Evolutionary conservation across 2,888 invertebrate genomes (phyloP).

Genomic region (Asteroscopus sphinx): DNA sequence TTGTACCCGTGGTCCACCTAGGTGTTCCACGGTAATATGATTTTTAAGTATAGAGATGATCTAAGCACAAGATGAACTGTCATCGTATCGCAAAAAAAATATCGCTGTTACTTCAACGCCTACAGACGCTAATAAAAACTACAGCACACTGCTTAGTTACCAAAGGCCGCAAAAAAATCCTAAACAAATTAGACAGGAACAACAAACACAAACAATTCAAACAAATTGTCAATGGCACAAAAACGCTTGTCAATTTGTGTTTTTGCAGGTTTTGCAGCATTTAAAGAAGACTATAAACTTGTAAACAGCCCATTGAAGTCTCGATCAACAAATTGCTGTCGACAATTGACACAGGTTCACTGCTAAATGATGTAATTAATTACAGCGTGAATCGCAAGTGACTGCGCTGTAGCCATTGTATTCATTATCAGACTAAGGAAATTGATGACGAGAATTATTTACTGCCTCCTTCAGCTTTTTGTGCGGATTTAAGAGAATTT

Average conservation of each 20-base stretch:
- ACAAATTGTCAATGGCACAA: background rate
- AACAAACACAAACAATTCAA: too few relatives aligned
- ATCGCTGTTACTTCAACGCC: too few relatives aligned
- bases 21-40: too few relatives aligned
- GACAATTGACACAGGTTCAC: slow-evolving; percentile 27
- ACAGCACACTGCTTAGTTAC: too few relatives aligned
- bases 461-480: background rate
- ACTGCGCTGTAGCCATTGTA: slow-evolving; percentile 7
- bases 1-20: too few relatives aligned
- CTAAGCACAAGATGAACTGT: too few relatives aligned
- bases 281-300: background rate
- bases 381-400: slow-evolving; percentile 17
- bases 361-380: slow-evolving; percentile 25
- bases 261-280: background rate
- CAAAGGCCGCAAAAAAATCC: too few relatives aligned
- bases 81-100: too few relatives aligned
- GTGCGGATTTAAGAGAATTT: background rate
- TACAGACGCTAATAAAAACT: too few relatives aligned
- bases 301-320: background rate
- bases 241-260: background rate
- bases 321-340: slow-evolving; percentile 17
- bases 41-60: too few relatives aligned
- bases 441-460: slow-evolving; percentile 7
- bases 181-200: background rate
- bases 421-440: slow-evolving; percentile 4